Conservation (phyloP, 2,113 vertebrate species). For the Barnardius zonarius region DNA sequence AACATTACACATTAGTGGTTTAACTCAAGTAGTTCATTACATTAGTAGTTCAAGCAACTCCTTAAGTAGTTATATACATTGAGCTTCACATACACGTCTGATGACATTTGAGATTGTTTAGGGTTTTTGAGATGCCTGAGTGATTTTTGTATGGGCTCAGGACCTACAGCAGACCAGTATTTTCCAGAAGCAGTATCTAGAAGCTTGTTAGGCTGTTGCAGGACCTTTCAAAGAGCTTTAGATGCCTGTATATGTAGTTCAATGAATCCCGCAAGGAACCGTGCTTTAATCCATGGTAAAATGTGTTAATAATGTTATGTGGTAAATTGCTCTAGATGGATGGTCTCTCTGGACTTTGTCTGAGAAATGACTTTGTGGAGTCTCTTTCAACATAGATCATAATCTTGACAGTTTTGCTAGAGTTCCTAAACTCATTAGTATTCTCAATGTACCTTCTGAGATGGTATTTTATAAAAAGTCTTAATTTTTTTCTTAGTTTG, state of each 20-base stretch:
- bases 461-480: neutral
- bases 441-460: neutral
- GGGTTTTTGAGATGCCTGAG: rapidly evolving
- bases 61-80: neutral
- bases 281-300: neutral
- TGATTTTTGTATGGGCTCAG: neutral
- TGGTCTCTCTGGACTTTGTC: neutral
- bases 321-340: neutral
- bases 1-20: neutral
- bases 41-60: neutral
- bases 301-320: neutral
- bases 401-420: neutral
- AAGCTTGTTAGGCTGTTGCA: neutral
- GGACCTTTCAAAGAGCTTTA: neutral
- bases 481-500: neutral
- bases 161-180: neutral
- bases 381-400: neutral
- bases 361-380: neutral
- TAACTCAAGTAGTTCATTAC: neutral
- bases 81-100: neutral
- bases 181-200: neutral
- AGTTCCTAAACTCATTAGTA: neutral
- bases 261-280: neutral
- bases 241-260: neutral
- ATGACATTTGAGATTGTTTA: neutral